These are phyloP conservation scores for Diaprepes abbreviatus DNA, from an alignment of 2,888 invertebrate species.

Conservation along the genomic window DNA sequence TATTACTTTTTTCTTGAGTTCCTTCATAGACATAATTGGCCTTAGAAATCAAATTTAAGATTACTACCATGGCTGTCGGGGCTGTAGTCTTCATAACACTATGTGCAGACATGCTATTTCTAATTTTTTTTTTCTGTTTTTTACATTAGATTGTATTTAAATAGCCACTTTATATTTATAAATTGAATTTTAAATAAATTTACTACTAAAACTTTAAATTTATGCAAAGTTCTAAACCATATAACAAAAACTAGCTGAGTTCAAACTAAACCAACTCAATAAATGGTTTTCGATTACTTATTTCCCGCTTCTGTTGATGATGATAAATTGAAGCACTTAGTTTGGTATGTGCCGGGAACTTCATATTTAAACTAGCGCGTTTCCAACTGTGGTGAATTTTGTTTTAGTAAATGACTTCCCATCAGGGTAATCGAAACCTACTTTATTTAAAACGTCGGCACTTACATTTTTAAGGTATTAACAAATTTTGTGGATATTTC, in stretches of 20 bases:
- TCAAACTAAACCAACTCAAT: constrained; percentile 35
- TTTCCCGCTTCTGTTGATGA: constrained; percentile 36
- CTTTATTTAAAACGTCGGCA: background rate
- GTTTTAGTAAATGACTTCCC: constrained; percentile 12
- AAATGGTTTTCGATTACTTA: constrained; percentile 47
- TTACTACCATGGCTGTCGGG: no score
- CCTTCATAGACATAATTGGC: no score
- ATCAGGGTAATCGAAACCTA: background rate
- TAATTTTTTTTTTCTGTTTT: no score
- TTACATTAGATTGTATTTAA: no score
- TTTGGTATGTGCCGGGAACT: constrained; percentile 26
- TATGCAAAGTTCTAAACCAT: constrained; percentile 24
- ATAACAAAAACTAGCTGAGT: constrained; percentile 45
- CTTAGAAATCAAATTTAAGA: no score
- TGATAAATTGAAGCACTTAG: constrained; percentile 40
- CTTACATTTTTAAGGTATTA: background rate
- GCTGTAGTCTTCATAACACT: no score
- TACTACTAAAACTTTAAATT: no score
- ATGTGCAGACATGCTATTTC: no score
- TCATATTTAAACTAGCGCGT: constrained; percentile 41
- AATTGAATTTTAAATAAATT: no score
- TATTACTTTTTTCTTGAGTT: no score
- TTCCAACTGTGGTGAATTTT: background rate
- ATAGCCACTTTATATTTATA: no score
- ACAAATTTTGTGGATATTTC: background rate